Conservation (phyloP, 2,113 vertebrate genomes). For the Plotosus lineatus region DNA sequence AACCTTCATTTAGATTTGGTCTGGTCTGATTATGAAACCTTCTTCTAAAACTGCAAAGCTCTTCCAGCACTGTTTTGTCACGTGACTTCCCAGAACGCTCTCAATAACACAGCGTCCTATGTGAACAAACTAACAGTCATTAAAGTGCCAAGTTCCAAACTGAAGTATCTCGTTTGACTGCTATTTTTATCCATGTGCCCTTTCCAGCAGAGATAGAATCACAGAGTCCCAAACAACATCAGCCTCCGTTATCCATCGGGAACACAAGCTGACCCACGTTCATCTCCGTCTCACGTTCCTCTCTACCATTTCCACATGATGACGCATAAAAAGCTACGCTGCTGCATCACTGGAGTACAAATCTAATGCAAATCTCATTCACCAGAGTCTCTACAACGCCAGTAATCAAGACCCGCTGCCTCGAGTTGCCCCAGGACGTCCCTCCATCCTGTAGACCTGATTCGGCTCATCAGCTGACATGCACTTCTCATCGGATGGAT, state of each 20-base stretch:
- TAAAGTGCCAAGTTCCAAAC: slow-evolving; percentile 41
- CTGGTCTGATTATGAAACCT: too few relatives aligned
- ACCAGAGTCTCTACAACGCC: not conserved
- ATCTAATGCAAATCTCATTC: not conserved
- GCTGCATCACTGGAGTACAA: not conserved
- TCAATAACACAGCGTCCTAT: not conserved
- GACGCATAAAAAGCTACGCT: not conserved
- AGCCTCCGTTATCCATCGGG: not conserved
- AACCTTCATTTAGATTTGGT: too few relatives aligned
- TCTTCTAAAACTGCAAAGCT: too few relatives aligned
- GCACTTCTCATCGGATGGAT: not conserved
- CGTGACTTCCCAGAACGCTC: not conserved
- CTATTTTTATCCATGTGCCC: slow-evolving; percentile 72
- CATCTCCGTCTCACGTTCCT: not conserved
- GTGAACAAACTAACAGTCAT: not conserved
- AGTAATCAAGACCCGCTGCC: not conserved
- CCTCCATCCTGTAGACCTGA: not conserved
- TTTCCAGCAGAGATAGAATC: slow-evolving; percentile 49
- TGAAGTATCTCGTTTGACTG: slow-evolving; percentile 62
- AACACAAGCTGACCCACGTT: not conserved
- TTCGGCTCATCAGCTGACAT: not conserved
- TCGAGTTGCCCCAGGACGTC: not conserved
- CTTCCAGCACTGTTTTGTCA: not conserved
- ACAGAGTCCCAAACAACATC: not conserved
- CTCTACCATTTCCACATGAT: not conserved